A percentile compares a stretch with the other conserved stretches of the same genome.
These are phyloP conservation scores for Sus cebifrons DNA, from an alignment of 2,797 vertebrate species.

Conservation along the genomic window DNA sequence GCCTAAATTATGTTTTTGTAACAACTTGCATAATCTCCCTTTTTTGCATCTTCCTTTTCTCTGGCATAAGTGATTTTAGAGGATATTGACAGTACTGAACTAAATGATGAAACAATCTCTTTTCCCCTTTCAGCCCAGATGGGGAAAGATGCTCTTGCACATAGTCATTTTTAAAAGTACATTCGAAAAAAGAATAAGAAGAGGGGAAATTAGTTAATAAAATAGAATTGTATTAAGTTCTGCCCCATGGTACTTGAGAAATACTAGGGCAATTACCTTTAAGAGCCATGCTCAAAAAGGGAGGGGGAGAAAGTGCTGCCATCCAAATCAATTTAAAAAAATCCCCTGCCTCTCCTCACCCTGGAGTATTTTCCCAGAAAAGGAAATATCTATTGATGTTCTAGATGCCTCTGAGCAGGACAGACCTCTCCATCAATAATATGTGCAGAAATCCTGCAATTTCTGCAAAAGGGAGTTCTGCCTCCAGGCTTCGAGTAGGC, in stretches of 20 bases:
- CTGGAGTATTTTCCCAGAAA: constrained; percentile 67
- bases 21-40: constrained; percentile 42
- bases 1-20: constrained; percentile 43
- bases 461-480: constrained; percentile 54
- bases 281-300: background rate
- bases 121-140: background rate
- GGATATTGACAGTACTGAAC: background rate
- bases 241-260: constrained; percentile 53
- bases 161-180: constrained; percentile 38
- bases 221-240: constrained; percentile 73
- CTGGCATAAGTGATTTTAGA: constrained; percentile 10
- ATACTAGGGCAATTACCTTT: constrained; percentile 63
- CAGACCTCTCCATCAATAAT: constrained; percentile 66
- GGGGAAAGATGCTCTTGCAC: constrained; percentile 29
- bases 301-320: background rate
- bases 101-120: constrained; percentile 24
- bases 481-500: constrained; percentile 42
- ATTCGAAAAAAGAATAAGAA: constrained; percentile 11
- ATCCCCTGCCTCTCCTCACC: background rate
- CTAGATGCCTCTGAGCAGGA: constrained; percentile 51
- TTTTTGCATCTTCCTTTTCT: constrained; percentile 30
- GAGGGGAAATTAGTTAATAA: constrained; percentile 70
- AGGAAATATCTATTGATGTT: constrained; percentile 49
- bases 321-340: constrained; percentile 30
- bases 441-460: constrained; percentile 50